A percentile compares a stretch with the other conserved stretches of the same genome.
Evolutionary conservation across 2,113 vertebrate species (phyloP).

Genomic region (Crotalus helleri): DNA sequence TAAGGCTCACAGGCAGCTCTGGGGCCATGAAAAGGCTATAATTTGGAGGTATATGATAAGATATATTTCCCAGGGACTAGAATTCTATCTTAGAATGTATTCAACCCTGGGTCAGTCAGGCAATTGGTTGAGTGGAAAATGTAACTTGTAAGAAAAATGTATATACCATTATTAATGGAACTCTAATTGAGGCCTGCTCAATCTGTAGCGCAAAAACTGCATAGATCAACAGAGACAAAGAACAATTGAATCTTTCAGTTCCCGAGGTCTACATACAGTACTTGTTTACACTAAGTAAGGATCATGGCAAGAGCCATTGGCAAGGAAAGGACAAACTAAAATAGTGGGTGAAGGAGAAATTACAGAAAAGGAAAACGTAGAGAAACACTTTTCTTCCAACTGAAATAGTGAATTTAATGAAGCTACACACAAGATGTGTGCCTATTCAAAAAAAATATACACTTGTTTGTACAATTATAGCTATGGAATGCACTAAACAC

Average conservation of each 20-base stretch:
- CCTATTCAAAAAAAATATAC: background rate
- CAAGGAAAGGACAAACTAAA: background rate
- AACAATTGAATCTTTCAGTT: background rate
- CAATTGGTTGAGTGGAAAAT: background rate
- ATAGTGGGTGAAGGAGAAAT: background rate
- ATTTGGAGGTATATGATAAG: background rate
- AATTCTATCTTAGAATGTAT: background rate
- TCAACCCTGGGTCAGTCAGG: background rate
- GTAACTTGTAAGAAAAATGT: background rate
- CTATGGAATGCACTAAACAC: background rate
- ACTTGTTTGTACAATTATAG: background rate
- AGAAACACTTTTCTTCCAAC: background rate
- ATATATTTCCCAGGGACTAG: background rate
- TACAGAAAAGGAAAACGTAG: background rate
- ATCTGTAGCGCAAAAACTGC: background rate
- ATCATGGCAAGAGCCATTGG: background rate
- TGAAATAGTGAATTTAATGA: background rate
- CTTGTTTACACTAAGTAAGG: background rate
- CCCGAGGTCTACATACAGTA: background rate
- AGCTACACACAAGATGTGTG: background rate
- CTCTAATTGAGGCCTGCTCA: background rate
- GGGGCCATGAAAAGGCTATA: background rate
- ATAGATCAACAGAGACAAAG: background rate
- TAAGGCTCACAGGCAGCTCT: background rate
- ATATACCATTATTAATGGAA: background rate